Conservation (phyloP, 1,140 invertebrate species). For the Oedothorax gibbosus region DNA sequence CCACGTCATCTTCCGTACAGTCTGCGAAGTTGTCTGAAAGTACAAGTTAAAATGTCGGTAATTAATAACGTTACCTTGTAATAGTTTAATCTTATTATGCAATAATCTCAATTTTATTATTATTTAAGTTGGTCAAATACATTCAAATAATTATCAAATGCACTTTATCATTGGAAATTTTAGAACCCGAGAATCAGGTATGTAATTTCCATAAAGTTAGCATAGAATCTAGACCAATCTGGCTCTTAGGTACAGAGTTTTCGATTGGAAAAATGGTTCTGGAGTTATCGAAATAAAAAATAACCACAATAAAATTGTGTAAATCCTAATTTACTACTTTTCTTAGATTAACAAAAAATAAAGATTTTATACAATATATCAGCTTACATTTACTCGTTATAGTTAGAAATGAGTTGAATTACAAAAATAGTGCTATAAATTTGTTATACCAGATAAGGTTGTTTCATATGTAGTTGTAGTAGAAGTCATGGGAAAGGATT, state of each 20-base stretch:
- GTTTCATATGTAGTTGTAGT: constrained; percentile 21
- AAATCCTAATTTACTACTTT: not conserved
- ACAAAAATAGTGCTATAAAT: too few species aligned
- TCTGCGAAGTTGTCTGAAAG: not conserved
- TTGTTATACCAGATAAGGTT: not conserved
- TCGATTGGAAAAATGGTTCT: not conserved
- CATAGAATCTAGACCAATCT: too few species aligned
- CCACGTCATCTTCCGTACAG: constrained; percentile 44
- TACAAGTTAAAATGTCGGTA: not conserved
- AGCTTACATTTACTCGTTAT: too few species aligned
- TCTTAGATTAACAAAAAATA: too few species aligned
- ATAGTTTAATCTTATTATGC: not conserved
- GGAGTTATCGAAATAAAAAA: not conserved
- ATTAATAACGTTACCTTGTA: not conserved
- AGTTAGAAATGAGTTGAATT: too few species aligned
- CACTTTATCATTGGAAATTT: too few species aligned
- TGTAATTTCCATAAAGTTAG: too few species aligned
- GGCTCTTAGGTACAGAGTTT: not conserved
- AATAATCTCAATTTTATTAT: too few species aligned
- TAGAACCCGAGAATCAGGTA: too few species aligned
- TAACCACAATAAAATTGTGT: not conserved
- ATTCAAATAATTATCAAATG: too few species aligned
- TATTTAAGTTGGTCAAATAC: too few species aligned
- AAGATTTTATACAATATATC: too few species aligned
- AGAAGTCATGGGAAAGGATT: constrained; percentile 15